phyloP scores from a whole-genome alignment of 1,140 invertebrate species.

The Papilio machaon region DNA sequence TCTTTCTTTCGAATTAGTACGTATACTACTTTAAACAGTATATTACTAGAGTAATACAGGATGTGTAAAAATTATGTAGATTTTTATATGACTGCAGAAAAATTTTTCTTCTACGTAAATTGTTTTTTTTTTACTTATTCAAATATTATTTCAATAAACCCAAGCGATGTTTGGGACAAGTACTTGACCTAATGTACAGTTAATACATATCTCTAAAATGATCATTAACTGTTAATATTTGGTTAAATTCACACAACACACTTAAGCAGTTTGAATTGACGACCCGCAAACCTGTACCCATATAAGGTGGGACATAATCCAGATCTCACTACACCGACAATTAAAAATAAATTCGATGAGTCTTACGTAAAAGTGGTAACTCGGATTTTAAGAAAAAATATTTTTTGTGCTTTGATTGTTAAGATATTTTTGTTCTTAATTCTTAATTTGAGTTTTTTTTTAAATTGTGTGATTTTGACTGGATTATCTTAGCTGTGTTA shows the following conservation, averaged over 20 bases:
- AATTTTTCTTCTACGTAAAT: not conserved
- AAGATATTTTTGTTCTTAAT: too few species aligned
- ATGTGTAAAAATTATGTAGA: too few species aligned
- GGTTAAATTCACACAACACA: slow-evolving; percentile 8
- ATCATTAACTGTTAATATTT: not conserved
- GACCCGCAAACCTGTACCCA: slow-evolving; percentile 20
- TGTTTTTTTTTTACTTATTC: not conserved
- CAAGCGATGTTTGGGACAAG: not conserved
- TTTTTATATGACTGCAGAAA: not conserved
- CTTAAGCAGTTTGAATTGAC: not conserved
- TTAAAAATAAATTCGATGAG: slow-evolving; percentile 15
- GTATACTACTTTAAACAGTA: too few species aligned
- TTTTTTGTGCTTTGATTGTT: too few species aligned
- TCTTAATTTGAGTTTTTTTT: too few species aligned
- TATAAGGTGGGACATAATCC: not conserved
- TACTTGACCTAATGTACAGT: not conserved
- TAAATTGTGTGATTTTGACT: too few species aligned
- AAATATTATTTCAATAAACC: not conserved
- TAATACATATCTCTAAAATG: not conserved
- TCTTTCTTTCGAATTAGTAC: too few species aligned
- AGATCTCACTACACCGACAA: not conserved
- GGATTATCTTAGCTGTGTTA: too few species aligned
- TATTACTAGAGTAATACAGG: not conserved
- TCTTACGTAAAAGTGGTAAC: too few species aligned
- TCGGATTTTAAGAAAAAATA: too few species aligned